Percentiles rank a stretch among this genome's conserved stretches.
Conservation (phyloP, 2,888 invertebrate species). For the Tetragonisca angustula region DNA sequence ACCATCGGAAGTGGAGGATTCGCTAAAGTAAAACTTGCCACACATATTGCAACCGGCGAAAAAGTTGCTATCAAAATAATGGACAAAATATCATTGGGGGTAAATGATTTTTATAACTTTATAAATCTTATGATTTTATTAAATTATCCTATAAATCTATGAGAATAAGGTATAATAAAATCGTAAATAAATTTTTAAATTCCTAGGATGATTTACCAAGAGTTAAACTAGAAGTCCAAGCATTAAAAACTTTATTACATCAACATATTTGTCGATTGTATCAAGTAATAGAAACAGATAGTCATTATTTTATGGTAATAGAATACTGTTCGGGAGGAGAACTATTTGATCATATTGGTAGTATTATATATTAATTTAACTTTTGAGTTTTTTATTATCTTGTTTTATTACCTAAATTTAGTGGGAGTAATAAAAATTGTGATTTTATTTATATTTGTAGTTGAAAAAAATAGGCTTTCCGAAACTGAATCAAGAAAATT, state of each 20-base stretch:
- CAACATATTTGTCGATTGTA: constrained; percentile 91
- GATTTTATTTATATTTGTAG: constrained; percentile 78
- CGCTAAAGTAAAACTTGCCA: constrained; percentile 92
- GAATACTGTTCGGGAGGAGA: constrained; percentile 94
- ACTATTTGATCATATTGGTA: constrained; percentile 92
- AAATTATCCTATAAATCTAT: not conserved
- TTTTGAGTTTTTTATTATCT: not conserved
- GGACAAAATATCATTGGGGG: constrained; percentile 90
- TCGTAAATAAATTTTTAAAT: not conserved
- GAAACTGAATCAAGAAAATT: constrained; percentile 91
- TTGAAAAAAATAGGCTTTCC: constrained; percentile 89
- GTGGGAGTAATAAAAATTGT: not conserved
- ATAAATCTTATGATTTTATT: not conserved
- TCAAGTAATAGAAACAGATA: constrained; percentile 91
- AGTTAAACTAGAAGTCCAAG: constrained; percentile 90
- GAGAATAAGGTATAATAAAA: not conserved
- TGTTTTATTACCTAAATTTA: too few relatives aligned
- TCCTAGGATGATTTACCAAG: constrained; percentile 89
- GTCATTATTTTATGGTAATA: constrained; percentile 91
- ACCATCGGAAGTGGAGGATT: constrained; percentile 92
- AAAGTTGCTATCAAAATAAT: constrained; percentile 94
- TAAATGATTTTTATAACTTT: constrained; percentile 79
- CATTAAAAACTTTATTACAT: constrained; percentile 89
- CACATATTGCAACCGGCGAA: constrained; percentile 91
- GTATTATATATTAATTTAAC: not conserved